phyloP scores from a whole-genome alignment of 1,140 invertebrate genomes.

The Orius insidiosus region DNA sequence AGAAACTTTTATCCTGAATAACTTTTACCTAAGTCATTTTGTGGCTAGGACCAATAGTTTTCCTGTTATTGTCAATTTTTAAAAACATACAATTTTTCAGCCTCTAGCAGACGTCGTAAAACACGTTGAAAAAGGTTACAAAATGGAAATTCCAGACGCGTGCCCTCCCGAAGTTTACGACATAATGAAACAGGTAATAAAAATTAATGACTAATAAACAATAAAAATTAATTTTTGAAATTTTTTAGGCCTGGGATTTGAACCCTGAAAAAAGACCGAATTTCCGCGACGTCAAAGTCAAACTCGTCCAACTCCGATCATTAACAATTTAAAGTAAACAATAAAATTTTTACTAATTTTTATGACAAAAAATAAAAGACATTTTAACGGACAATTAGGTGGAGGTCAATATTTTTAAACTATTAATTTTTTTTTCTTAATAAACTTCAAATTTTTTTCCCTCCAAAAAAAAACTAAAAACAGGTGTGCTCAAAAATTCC shows the following conservation, averaged over 20 bases:
- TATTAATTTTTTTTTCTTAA: constrained; percentile 3
- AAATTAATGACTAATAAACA: background rate
- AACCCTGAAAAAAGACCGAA: constrained; percentile 74
- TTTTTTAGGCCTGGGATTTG: constrained; percentile 69
- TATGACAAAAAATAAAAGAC: too few relatives aligned
- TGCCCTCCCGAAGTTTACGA: constrained; percentile 90
- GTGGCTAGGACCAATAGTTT: too few relatives aligned
- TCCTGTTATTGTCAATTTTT: too few relatives aligned
- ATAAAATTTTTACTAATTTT: too few relatives aligned
- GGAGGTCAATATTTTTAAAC: background rate
- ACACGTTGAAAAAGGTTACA: constrained; percentile 95
- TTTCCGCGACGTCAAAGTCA: constrained; percentile 64
- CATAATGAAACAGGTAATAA: constrained; percentile 70
- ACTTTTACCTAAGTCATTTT: too few relatives aligned
- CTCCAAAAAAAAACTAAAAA: background rate
- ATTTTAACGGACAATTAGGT: background rate
- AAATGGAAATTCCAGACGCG: constrained; percentile 97
- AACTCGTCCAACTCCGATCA: constrained; percentile 47
- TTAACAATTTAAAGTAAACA: constrained; percentile 29
- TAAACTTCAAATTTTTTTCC: background rate
- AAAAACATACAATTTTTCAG: too few relatives aligned
- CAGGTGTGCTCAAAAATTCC: background rate
- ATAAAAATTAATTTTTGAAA: background rate
- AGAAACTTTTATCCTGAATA: too few relatives aligned
- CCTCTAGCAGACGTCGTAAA: constrained; percentile 91